Base-by-base conservation (phyloP, 2,888 invertebrate genomes). In the Cerceris rybyensis region DNA sequence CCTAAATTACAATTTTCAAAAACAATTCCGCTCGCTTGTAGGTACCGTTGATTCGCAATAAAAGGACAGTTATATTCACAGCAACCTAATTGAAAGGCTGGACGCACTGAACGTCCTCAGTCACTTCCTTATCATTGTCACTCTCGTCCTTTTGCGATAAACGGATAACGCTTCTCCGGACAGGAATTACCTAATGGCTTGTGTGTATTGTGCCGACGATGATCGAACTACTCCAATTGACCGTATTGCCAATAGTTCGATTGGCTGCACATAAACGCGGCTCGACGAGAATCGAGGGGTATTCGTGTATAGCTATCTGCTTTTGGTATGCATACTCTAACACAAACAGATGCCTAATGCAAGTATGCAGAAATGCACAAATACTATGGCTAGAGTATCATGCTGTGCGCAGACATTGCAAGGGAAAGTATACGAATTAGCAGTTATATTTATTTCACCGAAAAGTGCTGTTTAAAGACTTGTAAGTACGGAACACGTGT, bases 151-250 rank as follows among this genome's bases (percentile, higher is more conserved):
- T 66, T 50, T 57, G 41, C 16, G n/a, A 28, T 60, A 8, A 9
- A 14, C 39, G 58, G 55, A 66, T 54, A 72, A 55, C 80, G 61
- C 61, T 58, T 61, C 72, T 82, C 80, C 65, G 57, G 16, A 67
- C 74, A 28, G 81, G 75, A 86, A 86, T 85, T 82, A 84, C 85
- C 86, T 86, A 88, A 88, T 85, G 86, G 82, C 78, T 85, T 78
- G 85, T 81, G 71, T 75, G 74, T 67, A 72, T 86, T 82, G 81
- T 72, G 64, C 63, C 58, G 55, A 28, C 72, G 81, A 84, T 83
- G 84, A 86, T 87, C 85, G 70, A 84, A 81, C 85, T 82, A 72
- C 86, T 85, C 81, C 87, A 85, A 86, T 85, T 82, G 75, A 87
- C 78, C 81, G 83, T 84, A 88, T 88, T 89, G 77, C 81, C 85